Conservation (phyloP, 2,888 invertebrate genomes). For the Frankliniella fusca region DNA sequence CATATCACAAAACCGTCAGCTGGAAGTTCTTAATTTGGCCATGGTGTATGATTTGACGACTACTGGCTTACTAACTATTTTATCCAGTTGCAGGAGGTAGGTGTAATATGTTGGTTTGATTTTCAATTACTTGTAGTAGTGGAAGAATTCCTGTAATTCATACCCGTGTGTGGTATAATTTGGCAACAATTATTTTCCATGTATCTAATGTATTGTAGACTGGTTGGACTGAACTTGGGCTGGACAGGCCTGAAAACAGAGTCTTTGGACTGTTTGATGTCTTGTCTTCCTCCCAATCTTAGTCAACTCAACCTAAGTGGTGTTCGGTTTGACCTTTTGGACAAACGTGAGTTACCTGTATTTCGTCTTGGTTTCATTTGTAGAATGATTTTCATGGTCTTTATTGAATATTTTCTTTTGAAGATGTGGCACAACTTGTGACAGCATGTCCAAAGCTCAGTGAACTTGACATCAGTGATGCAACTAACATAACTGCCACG, state of each 20-base stretch:
- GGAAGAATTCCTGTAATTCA: too few relatives aligned
- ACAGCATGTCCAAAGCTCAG: conserved; percentile 64
- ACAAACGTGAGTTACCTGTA: conserved; percentile 60
- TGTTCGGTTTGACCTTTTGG: conserved; percentile 68
- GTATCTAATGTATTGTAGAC: conserved; percentile 45
- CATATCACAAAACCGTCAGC: conserved; percentile 60
- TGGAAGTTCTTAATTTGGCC: conserved; percentile 78
- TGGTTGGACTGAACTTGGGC: conserved; percentile 70
- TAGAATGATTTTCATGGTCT: conserved; percentile 29
- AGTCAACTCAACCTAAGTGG: conserved; percentile 78
- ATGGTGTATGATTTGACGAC: conserved; percentile 71
- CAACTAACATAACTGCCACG: conserved; percentile 63
- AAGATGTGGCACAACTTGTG: conserved; percentile 66
- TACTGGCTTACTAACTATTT: conserved; percentile 59
- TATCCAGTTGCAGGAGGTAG: conserved; percentile 58
- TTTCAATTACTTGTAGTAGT: too few relatives aligned
- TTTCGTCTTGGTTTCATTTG: too few relatives aligned
- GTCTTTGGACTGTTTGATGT: conserved; percentile 58
- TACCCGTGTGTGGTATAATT: too few relatives aligned
- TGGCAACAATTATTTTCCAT: not conserved
- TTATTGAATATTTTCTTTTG: conserved; percentile 15
- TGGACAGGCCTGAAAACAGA: conserved; percentile 69
- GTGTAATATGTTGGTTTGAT: conserved; percentile 36
- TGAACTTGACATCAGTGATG: conserved; percentile 87
- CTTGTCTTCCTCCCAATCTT: conserved; percentile 59